Evolutionary conservation across 53 echinoderm and acorn worm species (phyloP), one percentile per base, ranked within the genome.

Genomic region (Hippasteria phrygiana): DNA sequence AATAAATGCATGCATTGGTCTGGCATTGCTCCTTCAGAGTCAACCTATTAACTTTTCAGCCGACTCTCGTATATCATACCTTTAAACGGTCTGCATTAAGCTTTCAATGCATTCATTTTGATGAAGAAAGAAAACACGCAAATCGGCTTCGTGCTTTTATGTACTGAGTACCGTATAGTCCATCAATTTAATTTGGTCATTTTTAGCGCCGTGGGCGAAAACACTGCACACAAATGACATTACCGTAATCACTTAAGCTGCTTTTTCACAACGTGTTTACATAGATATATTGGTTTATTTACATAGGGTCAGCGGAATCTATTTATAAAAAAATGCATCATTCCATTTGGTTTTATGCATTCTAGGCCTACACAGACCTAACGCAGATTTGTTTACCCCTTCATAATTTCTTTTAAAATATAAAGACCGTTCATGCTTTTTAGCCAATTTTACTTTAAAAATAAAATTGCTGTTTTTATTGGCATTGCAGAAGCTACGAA

Each of bases 181-280:
- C 35, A 36, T 73, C 4, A 73, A 41, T 41, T 43, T 43, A 39
- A 34, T 22, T 38, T n/a, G n/a, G n/a, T n/a, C n/a, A 73, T 73
- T 41, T 28, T 28, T 26, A 48, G 33, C 34, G 75, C 75, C 46
- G 12, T 22, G 78, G 78, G 78, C 56, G 54, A 77, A 54, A 72
- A 72, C 56, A 78, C 56, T 34, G 54, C 78, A 54, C 55, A 55
- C 78, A 55, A 78, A 78, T 78, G 59, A 20, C 54, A 78, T 78
- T 37, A 78, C 37, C 1, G 56, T 78, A 55, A 78, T 78, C 78
- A n/a, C 20, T 37, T 78, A 55, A 78, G 56, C 34, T 20, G 2
- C 22, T 20, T 55, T 78, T 78, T 24, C 24, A n/a, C 16, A 3
- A n/a, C 24, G 42, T 73, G 28, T 56, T 55, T 20, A n/a, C 37